A percentile compares a stretch with the other conserved stretches of the same genome.
Conservation (phyloP, 2,888 invertebrate species). For the Rhagium mordax region DNA sequence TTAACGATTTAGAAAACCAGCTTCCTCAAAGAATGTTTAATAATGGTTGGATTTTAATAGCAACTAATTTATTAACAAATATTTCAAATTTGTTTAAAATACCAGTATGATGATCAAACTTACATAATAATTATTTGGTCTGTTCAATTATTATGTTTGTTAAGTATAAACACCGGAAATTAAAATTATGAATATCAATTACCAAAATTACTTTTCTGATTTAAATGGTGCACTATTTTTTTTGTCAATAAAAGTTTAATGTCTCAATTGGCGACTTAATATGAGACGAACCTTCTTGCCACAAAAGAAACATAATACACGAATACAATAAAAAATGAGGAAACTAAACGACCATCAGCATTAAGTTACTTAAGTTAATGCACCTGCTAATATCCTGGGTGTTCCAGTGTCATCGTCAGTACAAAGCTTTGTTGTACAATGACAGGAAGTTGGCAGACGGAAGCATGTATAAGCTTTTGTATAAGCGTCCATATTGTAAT, state of each 20-base stretch:
- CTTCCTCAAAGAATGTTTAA: too few relatives aligned
- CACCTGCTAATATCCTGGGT: constrained; percentile 43
- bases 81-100: too few relatives aligned
- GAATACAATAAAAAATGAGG: constrained; percentile 22
- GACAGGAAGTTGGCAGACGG: constrained; percentile 33
- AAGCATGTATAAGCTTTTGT: constrained; percentile 24
- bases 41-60: too few relatives aligned
- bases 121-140: too few relatives aligned
- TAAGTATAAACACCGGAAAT: too few relatives aligned
- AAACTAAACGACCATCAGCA: constrained; percentile 37
- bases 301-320: constrained; percentile 9
- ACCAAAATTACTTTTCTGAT: background rate
- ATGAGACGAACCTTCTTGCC: background rate
- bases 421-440: constrained; percentile 28
- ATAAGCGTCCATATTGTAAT: constrained; percentile 5
- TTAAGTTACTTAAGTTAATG: constrained; percentile 38
- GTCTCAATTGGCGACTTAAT: background rate
- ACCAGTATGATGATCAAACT: too few relatives aligned
- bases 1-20: too few relatives aligned
- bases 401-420: constrained; percentile 29
- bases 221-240: background rate
- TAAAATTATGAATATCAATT: too few relatives aligned
- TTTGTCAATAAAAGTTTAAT: background rate
- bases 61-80: too few relatives aligned
- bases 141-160: too few relatives aligned